These are phyloP conservation scores for Pteria penguin DNA, from an alignment of 2,888 invertebrate genomes.

Conservation along the genomic window DNA sequence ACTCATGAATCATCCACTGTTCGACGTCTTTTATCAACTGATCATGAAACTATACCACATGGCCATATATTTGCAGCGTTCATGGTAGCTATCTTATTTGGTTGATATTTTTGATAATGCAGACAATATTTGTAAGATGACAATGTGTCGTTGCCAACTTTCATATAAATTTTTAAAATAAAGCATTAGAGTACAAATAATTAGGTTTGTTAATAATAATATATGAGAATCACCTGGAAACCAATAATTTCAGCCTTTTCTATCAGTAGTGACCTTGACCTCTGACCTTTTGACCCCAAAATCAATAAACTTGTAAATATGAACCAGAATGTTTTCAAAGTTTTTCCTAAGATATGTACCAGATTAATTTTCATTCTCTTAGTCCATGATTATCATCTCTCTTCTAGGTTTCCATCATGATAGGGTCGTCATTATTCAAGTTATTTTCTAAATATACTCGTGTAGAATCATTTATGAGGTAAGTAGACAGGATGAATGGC, in stretches of 20 bases:
- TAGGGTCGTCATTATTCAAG: conserved; percentile 81
- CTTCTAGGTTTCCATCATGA: conserved; percentile 81
- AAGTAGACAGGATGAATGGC: conserved; percentile 14
- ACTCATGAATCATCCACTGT: conserved; percentile 21
- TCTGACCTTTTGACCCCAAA: no score
- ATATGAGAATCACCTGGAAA: no score
- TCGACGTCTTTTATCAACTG: conserved; percentile 46
- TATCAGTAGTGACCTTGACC: no score
- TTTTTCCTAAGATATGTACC: no score
- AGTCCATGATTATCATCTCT: conserved; percentile 21
- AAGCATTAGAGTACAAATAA: no score
- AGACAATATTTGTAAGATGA: not conserved
- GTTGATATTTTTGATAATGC: not conserved
- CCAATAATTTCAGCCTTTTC: no score
- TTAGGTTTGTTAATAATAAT: no score
- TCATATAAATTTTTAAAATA: not conserved
- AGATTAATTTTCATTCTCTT: no score
- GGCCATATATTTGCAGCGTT: conserved; percentile 82
- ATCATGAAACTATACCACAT: conserved; percentile 80
- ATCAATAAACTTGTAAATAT: no score
- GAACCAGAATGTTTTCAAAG: no score
- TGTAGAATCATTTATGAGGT: conserved; percentile 81
- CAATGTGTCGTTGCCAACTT: not conserved
- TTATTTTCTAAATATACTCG: conserved; percentile 73
- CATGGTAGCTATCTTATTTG: conserved; percentile 75